Base-by-base conservation (phyloP, 2,888 invertebrate species). In the Eledona agricola region DNA sequence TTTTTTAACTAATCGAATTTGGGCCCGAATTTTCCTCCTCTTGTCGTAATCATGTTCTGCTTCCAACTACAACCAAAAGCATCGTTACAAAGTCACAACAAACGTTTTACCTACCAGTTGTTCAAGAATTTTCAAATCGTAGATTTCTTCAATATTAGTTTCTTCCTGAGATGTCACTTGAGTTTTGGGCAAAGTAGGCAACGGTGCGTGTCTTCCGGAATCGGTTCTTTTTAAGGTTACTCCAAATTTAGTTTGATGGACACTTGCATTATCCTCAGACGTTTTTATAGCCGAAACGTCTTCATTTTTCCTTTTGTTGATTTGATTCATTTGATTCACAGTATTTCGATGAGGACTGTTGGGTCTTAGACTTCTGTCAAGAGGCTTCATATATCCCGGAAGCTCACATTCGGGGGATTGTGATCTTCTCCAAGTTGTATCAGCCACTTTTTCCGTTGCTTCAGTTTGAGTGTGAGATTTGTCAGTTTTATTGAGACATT, bases 11-110 rank as follows among this genome's bases (percentile, higher is more conserved):
- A 87, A 72, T 56, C 90, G 81, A 54, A 91, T 89, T 74, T 90
- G 90, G 1, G 88, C 82, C 55, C 91, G 81, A 45, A 92, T 88
- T 60, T 88, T 82, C 56, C 89, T 82, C 62, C 91, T 79, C 66
- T 89, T 82, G 70, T 91, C 90, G 72, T 91, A 91, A 55, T 86
- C 86, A 43, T 83, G 83, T 50, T 89, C 87, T 67, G 85, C 86
- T 77, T 89, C 88, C 73, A 90, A 77, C 85, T 88, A 78, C 66
- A 81, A 81, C 26, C 29, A 42, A 34, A 51, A 23, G 7, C 7
- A 32, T 19, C 16, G 45, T 31, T 9, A 28, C 12, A 50, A 13
- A 31, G 7, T 53, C 35, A 23, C 42, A 17, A 13, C 9, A 45
- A 37, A 29, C 7, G 32, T 12, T 19, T 3, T 13, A 80, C 81